Evolutionary conservation across 2,888 invertebrate species (phyloP).

Genomic region (Diloba caeruleocephala): DNA sequence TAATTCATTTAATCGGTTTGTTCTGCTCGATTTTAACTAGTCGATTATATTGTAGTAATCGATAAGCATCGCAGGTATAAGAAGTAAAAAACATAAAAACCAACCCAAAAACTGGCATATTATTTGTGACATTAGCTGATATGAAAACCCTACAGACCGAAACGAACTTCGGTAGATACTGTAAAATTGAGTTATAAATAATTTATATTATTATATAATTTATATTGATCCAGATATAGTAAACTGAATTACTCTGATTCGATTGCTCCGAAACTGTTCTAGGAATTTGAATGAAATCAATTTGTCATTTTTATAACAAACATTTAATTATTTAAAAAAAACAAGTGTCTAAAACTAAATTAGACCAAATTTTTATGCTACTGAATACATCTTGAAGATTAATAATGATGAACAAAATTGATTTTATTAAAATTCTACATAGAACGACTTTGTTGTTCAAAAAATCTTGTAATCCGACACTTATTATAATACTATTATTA

Average conservation of each 20-base stretch:
- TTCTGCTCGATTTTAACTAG: too few species aligned
- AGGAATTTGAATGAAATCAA: conserved; percentile 44
- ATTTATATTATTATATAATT: conserved; percentile 2
- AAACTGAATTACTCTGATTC: conserved; percentile 2
- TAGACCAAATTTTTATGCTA: conserved; percentile 30
- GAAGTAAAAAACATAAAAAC: conserved; percentile 17
- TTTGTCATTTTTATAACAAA: conserved; percentile 28
- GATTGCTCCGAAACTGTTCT: conserved; percentile 5
- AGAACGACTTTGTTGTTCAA: conserved; percentile 3
- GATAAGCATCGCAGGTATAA: neutral
- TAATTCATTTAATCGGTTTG: too few species aligned
- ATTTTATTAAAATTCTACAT: conserved; percentile 23
- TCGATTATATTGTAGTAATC: neutral
- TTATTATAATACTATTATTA: conserved; percentile 5
- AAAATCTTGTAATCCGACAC: conserved; percentile 1
- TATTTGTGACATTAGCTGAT: conserved; percentile 41
- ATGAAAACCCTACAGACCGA: conserved; percentile 19
- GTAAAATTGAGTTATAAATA: conserved; percentile 17
- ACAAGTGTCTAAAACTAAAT: conserved; percentile 20
- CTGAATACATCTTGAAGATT: conserved; percentile 23
- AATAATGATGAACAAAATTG: conserved; percentile 33
- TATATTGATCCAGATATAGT: conserved; percentile 6
- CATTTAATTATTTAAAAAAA: conserved; percentile 26
- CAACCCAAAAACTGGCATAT: conserved; percentile 4
- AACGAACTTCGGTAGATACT: conserved; percentile 13